Base-by-base conservation (phyloP, 2,888 invertebrate species). In the Macroteleia sp. region DNA sequence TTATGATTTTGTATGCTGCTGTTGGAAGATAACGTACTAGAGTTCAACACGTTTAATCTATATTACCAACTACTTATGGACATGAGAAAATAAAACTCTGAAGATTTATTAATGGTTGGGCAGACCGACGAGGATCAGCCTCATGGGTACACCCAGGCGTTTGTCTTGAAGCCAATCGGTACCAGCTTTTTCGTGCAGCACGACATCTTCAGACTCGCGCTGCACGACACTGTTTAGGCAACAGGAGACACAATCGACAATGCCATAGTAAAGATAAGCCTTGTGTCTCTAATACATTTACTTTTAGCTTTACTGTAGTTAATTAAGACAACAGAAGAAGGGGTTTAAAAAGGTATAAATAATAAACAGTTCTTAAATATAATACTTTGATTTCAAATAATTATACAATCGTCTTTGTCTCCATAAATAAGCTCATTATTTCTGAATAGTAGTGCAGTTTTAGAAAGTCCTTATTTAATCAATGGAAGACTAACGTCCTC, bases 51-150 rank as follows among this genome's bases (percentile, higher is more conserved):
- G 79, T 85, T 84, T 82, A 86, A 85, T 87, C 85, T 84, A 83
- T 84, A 83, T 84, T 83, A 80, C 81, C 83, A 73, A 80, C 80
- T 81, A 82, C 81, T 81, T 81, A 82, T 85, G 83, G 83, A 82
- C 82, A 85, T 85, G 81, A 85, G 80, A 81, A 83, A 79, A 84
- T 78, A 81, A 83, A 86, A 87, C 85, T 87, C 82, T 89, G 88
- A 86, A 82, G 83, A 79, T 89, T 89, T 89, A 81, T 90, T 91
- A 90, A 88, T 91, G 89, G 92, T 92, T 91, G 91, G 92, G 91
- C 94, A 98, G 98, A 98, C 97, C 86, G 98, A 98, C 92, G 97
- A 98, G 87, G 98, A 98, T 93, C 96, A 95, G 89, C 96, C 97
- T 85, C 97, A 98, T 92, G 96, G 96, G 84, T 99, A 97, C 93